Percentiles rank a stretch among this genome's conserved stretches.
Conservation (phyloP, 2,113 vertebrate genomes). For the Hippopotamus amphibius region DNA sequence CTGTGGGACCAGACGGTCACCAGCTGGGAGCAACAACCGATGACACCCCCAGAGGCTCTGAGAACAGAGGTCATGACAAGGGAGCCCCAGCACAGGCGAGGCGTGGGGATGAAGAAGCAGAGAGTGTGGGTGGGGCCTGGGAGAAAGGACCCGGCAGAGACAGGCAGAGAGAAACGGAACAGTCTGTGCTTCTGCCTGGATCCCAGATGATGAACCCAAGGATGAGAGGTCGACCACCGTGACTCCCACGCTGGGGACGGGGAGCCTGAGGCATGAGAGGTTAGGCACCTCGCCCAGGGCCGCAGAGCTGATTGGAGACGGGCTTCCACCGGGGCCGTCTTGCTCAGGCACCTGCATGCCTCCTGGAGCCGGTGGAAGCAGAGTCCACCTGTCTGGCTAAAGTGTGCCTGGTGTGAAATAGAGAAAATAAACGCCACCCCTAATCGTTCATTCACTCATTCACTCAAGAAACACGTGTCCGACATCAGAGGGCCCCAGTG, state of each 20-base stretch:
- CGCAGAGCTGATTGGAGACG: neutral
- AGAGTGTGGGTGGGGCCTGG: accelerated
- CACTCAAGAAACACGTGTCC: accelerated
- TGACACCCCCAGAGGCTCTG: neutral
- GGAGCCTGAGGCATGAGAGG: neutral
- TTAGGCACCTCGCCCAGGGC: neutral
- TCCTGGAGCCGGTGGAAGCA: too few relatives aligned
- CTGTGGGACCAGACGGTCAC: accelerated
- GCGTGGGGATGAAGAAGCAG: neutral
- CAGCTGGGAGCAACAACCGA: accelerated
- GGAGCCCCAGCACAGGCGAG: accelerated
- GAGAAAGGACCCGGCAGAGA: too few relatives aligned
- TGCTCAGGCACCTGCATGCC: accelerated
- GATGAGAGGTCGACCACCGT: neutral
- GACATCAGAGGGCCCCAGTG: accelerated
- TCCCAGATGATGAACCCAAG: accelerated
- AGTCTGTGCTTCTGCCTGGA: accelerated
- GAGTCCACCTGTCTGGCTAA: neutral
- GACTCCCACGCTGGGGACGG: neutral
- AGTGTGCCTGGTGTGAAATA: accelerated
- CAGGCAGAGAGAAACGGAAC: accelerated
- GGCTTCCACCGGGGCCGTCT: neutral
- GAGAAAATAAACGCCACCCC: neutral
- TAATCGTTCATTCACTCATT: neutral
- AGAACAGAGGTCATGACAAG: accelerated